Evolutionary conservation across 2,797 vertebrate species (phyloP).

Genomic region (Acridotheres tristis): DNA sequence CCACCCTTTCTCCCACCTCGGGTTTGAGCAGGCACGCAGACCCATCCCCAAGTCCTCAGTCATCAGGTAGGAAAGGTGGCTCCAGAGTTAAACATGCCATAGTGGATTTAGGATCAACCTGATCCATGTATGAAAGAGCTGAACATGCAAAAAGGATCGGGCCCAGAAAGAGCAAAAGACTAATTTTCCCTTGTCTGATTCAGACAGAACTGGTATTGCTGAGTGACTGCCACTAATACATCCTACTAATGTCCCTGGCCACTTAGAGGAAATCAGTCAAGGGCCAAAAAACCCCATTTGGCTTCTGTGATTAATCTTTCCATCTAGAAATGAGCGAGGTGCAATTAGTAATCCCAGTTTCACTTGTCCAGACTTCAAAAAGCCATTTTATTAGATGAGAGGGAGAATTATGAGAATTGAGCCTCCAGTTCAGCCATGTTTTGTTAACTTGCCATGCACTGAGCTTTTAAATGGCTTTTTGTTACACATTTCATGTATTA

Average conservation of each 20-base stretch:
- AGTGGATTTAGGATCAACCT: not conserved
- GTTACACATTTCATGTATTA: not conserved
- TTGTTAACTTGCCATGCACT: not conserved
- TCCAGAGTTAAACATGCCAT: not conserved
- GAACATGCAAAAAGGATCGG: not conserved
- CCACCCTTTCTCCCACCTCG: not conserved
- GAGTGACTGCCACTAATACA: not conserved
- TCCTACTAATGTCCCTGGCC: not conserved
- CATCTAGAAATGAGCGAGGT: not conserved
- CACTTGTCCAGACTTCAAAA: not conserved
- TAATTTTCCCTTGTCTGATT: not conserved
- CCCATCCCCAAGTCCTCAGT: not conserved
- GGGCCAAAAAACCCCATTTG: not conserved
- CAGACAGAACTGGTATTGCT: not conserved
- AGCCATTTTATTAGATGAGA: not conserved
- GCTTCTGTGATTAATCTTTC: not conserved
- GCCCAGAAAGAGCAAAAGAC: not conserved
- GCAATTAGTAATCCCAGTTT: constrained; percentile 4
- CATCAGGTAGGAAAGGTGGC: not conserved
- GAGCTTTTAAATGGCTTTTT: not conserved
- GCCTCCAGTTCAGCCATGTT: not conserved
- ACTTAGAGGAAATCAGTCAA: not conserved
- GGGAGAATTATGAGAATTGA: not conserved
- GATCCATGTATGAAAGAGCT: not conserved
- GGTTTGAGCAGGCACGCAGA: not conserved